Conservation (phyloP, 1,140 invertebrate species). For the Forficula auricularia region DNA sequence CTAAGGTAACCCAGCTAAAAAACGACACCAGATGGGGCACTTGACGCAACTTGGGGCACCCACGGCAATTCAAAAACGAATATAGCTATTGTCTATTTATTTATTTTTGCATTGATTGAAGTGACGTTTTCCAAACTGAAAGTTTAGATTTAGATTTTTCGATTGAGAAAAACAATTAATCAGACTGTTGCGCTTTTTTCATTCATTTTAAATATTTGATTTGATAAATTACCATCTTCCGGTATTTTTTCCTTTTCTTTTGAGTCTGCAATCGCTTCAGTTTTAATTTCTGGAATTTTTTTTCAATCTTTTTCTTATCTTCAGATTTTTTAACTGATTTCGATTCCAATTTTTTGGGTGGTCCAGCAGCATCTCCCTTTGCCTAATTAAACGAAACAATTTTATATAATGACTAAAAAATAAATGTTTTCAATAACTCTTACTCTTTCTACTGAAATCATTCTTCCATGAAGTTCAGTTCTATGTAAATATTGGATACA, state of each 20-base stretch:
- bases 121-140: no score
- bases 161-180: no score
- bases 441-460: slow-evolving; percentile 84
- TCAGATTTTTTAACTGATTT: slow-evolving; percentile 9
- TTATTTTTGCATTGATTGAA: no score
- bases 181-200: no score
- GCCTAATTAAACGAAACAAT: slow-evolving; percentile 14
- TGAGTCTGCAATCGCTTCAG: background rate
- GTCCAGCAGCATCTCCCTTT: slow-evolving; percentile 16
- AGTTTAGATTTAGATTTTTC: no score
- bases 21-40: no score
- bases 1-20: no score
- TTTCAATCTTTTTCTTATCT: slow-evolving; percentile 12
- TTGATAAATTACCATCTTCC: background rate
- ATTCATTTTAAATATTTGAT: no score
- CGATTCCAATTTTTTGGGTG: slow-evolving; percentile 10
- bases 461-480: slow-evolving; percentile 78
- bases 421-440: slow-evolving; percentile 2
- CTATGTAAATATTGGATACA: slow-evolving; percentile 77
- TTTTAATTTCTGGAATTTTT: background rate
- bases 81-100: no score
- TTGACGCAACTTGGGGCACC: no score
- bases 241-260: background rate
- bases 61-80: no score
- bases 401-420: slow-evolving; percentile 20